Base-by-base conservation (phyloP, 2,113 vertebrate species). In the Scomber scombrus region DNA sequence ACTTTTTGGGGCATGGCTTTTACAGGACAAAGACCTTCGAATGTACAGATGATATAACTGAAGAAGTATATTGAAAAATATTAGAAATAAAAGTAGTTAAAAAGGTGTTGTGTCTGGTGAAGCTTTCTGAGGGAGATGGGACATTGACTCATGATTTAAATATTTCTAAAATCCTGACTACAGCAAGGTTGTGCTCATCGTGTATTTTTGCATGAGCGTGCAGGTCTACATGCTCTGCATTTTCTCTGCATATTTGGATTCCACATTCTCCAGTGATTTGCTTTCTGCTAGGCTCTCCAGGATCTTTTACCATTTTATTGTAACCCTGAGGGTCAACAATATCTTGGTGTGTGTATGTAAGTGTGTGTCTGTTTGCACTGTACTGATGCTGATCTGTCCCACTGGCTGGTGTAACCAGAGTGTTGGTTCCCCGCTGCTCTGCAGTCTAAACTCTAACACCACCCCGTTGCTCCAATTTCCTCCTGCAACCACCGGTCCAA, bases 381-480 rank as follows among this genome's bases (percentile, higher is more conserved):
- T 34, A 66, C 66, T 54, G 70, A 75, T 79, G 55, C 10, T 52
- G 58, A 78, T 78, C 66, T 58, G 7, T 60, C 60, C 63, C 71
- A 71, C 12, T 75, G 78, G 18, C 51, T 18, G 23, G 61, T 21
- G 72, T 76, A 76, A 69, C 79, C 58, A 71, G 49, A 54, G 23
- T 63, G 50, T 43, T 65, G 52, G 29, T 68, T 61, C 56, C 65
- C 57, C 6, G 21, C 62, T 73, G 66, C 60, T 88, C 50, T 61
- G 26, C 43, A 47, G 74, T 80, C 54, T 75, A 51, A 77, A 86
- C 57, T 75, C 52, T 46, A 61, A 74, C 34, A 78, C 83, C 50
- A 69, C 71, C 61, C 55, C 47, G 1, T 63, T 19, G 21, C 56
- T 61, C 43, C 75, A 86, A 85, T 87, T 85, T 85, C 67, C 69